Evolutionary conservation across 92 coral and sea anemone genomes (phyloP).

Genomic region (Desmophyllum pertusum): DNA sequence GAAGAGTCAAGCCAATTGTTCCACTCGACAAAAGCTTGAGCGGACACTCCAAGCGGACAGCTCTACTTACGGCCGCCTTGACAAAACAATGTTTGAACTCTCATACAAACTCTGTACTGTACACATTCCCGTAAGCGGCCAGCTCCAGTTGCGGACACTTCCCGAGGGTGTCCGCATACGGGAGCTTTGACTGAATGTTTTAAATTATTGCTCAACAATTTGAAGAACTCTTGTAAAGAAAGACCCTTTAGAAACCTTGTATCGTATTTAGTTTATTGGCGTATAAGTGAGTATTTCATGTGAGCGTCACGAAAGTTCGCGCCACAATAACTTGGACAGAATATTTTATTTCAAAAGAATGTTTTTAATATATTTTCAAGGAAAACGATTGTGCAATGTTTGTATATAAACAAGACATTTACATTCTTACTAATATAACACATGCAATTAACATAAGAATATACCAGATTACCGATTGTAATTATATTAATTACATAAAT

Average conservation of each 20-base stretch:
- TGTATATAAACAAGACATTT: neutral
- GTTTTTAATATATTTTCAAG: constrained; percentile 20
- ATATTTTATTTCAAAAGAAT: constrained; percentile 4
- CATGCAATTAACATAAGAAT: neutral
- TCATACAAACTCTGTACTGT: no score
- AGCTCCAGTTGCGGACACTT: no score
- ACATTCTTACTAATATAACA: neutral
- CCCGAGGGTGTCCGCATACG: no score
- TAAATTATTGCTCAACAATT: no score
- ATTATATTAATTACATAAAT: neutral
- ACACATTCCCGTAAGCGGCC: no score
- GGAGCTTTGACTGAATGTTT: no score
- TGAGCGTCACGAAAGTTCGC: neutral
- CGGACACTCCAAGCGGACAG: no score
- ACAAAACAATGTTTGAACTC: no score
- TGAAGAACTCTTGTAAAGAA: neutral
- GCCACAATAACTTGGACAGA: neutral
- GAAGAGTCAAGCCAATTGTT: no score
- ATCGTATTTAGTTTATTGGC: neutral
- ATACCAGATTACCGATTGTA: neutral
- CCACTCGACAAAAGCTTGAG: no score
- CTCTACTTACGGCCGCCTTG: no score
- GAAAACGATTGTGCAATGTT: neutral
- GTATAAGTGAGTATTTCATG: neutral
- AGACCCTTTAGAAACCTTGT: neutral